A percentile compares a stretch with the other conserved stretches of the same genome.
phyloP scores from a whole-genome alignment of 2,113 vertebrate genomes.

The Nerophis lumbriciformis region DNA sequence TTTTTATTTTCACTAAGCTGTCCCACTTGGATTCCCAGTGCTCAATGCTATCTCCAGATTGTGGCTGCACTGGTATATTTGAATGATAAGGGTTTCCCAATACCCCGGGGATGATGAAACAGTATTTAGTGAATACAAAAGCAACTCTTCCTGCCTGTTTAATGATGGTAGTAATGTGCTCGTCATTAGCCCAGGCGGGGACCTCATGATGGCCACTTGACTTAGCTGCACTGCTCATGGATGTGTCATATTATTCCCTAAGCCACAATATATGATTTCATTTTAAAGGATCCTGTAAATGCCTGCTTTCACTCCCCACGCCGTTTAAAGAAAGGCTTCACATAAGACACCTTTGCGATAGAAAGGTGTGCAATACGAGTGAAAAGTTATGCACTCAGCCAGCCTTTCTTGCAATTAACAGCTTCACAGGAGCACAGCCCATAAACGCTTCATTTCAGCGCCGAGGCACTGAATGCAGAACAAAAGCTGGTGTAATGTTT shows the following conservation, averaged over 20 bases:
- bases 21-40: constrained; percentile 63
- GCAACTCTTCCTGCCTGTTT: constrained; percentile 61
- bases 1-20: constrained; percentile 77
- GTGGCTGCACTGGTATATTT: constrained; percentile 68
- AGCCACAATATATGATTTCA: constrained; percentile 61
- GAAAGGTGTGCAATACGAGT: constrained; percentile 51
- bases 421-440: constrained; percentile 37
- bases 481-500: constrained; percentile 46
- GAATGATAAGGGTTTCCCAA: constrained; percentile 72
- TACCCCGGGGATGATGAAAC: constrained; percentile 65
- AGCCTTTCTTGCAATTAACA: constrained; percentile 47
- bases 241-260: constrained; percentile 58
- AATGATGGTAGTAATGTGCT: constrained; percentile 62
- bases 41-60: constrained; percentile 68
- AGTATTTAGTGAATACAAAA: constrained; percentile 71
- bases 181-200: constrained; percentile 56
- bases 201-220: constrained; percentile 61
- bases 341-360: constrained; percentile 41
- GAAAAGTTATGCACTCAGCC: constrained; percentile 29
- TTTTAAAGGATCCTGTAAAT: constrained; percentile 56
- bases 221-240: constrained; percentile 64
- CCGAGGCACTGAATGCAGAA: constrained; percentile 30
- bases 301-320: constrained; percentile 44
- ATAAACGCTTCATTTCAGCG: constrained; percentile 46
- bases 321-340: constrained; percentile 47